Evolutionary conservation across 2,797 vertebrate species (phyloP).

Genomic region (Aulostomus chinensis): DNA sequence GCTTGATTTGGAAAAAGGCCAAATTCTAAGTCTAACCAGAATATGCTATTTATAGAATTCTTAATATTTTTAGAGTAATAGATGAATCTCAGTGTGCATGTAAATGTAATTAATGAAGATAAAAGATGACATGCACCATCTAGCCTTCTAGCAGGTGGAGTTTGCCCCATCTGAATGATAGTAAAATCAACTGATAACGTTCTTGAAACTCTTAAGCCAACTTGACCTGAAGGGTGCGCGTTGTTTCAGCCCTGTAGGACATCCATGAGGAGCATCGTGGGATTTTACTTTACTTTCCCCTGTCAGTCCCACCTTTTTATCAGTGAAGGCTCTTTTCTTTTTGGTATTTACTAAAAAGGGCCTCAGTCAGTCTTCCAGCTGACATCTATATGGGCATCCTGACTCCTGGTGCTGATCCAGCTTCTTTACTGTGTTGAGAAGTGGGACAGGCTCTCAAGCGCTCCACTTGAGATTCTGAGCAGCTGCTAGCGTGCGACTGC

Average conservation of each 20-base stretch:
- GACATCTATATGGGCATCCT: not conserved
- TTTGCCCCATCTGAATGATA: no score
- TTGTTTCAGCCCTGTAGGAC: not conserved
- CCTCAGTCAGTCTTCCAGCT: not conserved
- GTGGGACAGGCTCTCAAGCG: conserved; percentile 10
- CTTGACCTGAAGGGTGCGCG: no score
- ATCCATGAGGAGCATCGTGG: not conserved
- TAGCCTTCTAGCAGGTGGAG: no score
- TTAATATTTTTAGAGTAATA: no score
- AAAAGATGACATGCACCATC: no score
- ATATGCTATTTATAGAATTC: no score
- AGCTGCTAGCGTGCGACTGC: not conserved
- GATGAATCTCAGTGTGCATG: no score
- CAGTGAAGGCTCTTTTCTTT: not conserved
- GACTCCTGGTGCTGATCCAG: conserved; percentile 9
- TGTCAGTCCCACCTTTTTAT: not conserved
- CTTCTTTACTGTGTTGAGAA: conserved; percentile 5
- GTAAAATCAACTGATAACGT: no score
- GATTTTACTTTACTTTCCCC: not conserved
- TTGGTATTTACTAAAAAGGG: not conserved
- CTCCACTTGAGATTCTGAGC: not conserved
- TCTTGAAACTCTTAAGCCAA: no score
- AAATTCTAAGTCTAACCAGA: no score
- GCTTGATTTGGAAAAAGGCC: no score
- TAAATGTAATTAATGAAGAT: no score